A percentile compares a stretch with the other conserved stretches of the same genome.
Conservation (phyloP, 2,888 invertebrate genomes). For the Pasiphila rectangulata region DNA sequence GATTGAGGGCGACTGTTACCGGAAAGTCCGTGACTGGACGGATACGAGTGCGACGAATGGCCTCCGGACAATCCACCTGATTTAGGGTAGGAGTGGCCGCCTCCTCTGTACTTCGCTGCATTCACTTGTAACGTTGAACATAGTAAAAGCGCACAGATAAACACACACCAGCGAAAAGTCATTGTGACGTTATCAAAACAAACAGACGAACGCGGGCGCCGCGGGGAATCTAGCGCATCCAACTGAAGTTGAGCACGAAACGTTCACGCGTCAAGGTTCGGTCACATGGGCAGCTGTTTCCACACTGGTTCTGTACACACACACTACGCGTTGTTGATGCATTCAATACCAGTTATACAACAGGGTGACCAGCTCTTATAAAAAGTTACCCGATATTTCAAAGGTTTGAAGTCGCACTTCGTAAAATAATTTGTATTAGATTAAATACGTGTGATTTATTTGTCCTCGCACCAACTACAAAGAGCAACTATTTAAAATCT, state of each 20-base stretch:
- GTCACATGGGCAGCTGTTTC: conserved; percentile 18
- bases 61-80: conserved; percentile 43
- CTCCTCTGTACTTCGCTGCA: conserved; percentile 33
- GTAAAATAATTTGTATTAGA: too few species aligned
- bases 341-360: background rate
- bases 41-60: conserved; percentile 43
- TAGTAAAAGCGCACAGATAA: conserved; percentile 53
- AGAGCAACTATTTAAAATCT: too few species aligned
- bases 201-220: conserved; percentile 33
- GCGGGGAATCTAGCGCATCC: conserved; percentile 44
- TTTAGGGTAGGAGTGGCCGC: conserved; percentile 34
- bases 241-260: conserved; percentile 35
- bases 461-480: too few species aligned
- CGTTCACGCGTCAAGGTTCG: conserved; percentile 15
- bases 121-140: conserved; percentile 37
- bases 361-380: conserved; percentile 4
- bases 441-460: too few species aligned
- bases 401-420: background rate
- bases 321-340: conserved; percentile 3
- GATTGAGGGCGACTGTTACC: conserved; percentile 37
- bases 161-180: conserved; percentile 45
- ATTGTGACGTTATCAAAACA: conserved; percentile 38
- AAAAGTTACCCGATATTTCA: background rate
- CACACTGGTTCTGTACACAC: conserved; percentile 13
- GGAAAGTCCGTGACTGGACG: conserved; percentile 44